Base-by-base conservation (phyloP, 2,888 invertebrate species). In the Falcaria lacertinaria region DNA sequence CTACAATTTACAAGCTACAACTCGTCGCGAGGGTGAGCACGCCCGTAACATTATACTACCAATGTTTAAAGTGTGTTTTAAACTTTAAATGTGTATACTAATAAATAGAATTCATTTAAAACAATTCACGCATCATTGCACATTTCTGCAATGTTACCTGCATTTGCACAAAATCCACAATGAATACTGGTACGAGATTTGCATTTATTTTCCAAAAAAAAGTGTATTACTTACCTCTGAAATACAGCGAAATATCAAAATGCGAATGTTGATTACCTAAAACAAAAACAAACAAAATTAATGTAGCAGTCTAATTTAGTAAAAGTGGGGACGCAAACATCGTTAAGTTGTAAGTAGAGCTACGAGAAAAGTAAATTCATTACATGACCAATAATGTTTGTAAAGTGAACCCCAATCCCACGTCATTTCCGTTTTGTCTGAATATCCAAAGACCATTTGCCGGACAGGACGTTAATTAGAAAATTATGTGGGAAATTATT, bases 401-500 rank as follows among this genome's bases (percentile, higher is more conserved):
- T 28, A 11, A 28, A 28, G 28, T 28, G 11, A 3, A 70, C 65
- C 69, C 73, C 67, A 72, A 75, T 71, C 66, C 67, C 64, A 60
- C 59, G 69, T 78, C 76, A 78, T 79, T 78, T 80, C 81, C 80
- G 80, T 72, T 79, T 77, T 69, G 36, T 36, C 36, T 62, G 69
- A 70, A 63, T 74, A 70, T 69, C 66, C 71, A 71, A 57, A 69
- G 69, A 60, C 66, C 68, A 66, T 60, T 67, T 60, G 57, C 59
- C 62, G 67, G 72, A 76, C 80, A 79, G 81, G 83, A 84, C 83
- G 84, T 80, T 87, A 85, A 85, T 85, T 85, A 85, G 81, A 84
- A 85, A 86, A 85, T 84, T 80, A 84, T 82, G 83, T 83, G 79
- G 78, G 82, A 86, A 87, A 86, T 85, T 85, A 86, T 86, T 85